Conservation (phyloP, 2,113 vertebrate genomes). For the Sander lucioperca region DNA sequence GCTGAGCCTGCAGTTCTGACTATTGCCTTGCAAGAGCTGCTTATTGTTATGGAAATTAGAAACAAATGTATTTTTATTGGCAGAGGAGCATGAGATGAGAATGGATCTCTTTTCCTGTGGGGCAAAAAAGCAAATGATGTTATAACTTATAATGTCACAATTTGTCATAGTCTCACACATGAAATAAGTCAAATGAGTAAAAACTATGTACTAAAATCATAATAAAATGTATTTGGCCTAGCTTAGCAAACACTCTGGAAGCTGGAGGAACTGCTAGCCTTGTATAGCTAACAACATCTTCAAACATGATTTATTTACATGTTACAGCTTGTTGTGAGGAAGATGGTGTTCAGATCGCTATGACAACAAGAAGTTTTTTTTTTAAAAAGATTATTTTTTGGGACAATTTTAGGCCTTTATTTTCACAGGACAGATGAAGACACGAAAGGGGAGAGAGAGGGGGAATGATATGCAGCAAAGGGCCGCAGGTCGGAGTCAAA, state of each 20-base stretch:
- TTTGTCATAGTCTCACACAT: not conserved
- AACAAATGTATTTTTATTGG: not conserved
- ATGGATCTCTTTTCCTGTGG: constrained; percentile 12
- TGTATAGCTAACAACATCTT: too few species aligned
- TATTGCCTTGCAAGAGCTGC: not conserved
- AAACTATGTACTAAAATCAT: not conserved
- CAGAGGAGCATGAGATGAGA: constrained; percentile 7
- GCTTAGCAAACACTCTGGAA: not conserved
- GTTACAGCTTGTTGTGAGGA: too few species aligned
- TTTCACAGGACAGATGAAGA: too few species aligned
- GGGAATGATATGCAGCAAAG: too few species aligned
- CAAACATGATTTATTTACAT: too few species aligned
- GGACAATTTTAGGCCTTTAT: too few species aligned
- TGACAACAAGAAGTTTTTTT: too few species aligned
- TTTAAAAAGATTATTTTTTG: too few species aligned
- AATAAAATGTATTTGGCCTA: not conserved
- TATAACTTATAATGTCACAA: not conserved
- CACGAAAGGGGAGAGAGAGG: too few species aligned
- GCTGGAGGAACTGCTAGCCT: not conserved
- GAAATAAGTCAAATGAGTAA: not conserved
- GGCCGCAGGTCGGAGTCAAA: too few species aligned
- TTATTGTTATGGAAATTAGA: constrained; percentile 34
- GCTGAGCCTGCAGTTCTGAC: constrained; percentile 26
- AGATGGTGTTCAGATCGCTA: too few species aligned
- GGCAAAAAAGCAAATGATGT: constrained; percentile 17